Conservation (phyloP, 2,888 invertebrate genomes). For the Apotomis turbidana region DNA sequence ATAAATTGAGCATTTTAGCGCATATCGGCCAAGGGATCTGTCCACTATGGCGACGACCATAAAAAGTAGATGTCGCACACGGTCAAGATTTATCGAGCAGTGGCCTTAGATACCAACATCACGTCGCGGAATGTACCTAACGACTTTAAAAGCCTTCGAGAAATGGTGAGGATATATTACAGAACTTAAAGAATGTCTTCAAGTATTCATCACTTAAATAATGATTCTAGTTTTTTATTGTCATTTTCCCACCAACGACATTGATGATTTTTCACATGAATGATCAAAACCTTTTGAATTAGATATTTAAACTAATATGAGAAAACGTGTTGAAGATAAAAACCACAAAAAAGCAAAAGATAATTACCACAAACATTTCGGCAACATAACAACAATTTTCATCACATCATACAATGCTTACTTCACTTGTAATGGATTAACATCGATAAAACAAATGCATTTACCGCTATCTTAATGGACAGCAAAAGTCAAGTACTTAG, state of each 20-base stretch:
- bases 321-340: too few species aligned
- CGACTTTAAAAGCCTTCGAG: slow-evolving; percentile 44
- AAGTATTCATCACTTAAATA: not conserved
- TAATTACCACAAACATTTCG: not conserved
- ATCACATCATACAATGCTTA: slow-evolving; percentile 7
- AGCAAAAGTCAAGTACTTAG: slow-evolving; percentile 9
- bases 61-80: slow-evolving; percentile 73
- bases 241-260: too few species aligned
- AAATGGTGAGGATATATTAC: slow-evolving; percentile 55
- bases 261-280: too few species aligned
- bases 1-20: slow-evolving; percentile 65
- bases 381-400: not conserved
- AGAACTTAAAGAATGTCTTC: slow-evolving; percentile 26
- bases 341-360: too few species aligned
- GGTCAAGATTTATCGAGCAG: slow-evolving; percentile 70
- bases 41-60: slow-evolving; percentile 64
- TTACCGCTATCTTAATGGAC: slow-evolving; percentile 25
- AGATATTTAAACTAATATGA: too few species aligned
- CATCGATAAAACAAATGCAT: slow-evolving; percentile 22
- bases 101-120: slow-evolving; percentile 61
- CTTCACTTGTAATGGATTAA: slow-evolving; percentile 10
- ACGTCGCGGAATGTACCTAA: slow-evolving; percentile 59
- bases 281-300: too few species aligned
- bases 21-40: slow-evolving; percentile 74
- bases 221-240: not conserved